Base-by-base conservation (phyloP, 1,140 invertebrate species). In the Mactra quadrangularis region DNA sequence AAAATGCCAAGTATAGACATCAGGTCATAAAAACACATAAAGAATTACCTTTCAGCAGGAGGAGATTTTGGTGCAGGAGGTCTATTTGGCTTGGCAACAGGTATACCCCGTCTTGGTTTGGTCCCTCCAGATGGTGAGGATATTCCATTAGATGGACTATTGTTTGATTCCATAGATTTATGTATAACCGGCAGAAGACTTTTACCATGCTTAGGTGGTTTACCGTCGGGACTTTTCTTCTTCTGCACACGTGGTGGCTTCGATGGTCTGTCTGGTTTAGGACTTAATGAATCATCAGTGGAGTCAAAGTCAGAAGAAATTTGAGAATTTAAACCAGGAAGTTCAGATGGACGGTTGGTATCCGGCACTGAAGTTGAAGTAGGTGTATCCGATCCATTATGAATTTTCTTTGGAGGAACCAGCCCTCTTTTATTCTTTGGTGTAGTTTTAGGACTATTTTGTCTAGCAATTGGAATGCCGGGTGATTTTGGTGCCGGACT, bases 31-130 rank as follows among this genome's bases (percentile, higher is more conserved):
- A n/a, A n/a, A n/a, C n/a, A n/a, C n/a, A n/a, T n/a, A n/a, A n/a
- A n/a, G n/a, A n/a, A 27, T 27, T 74, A 59, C 53, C 53, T 31
- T 31, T 70, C 77, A 70, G 47, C 52, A 50, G 64, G 50, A 22
- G 64, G 41, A 31, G 64, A 31, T 17, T 78, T 64, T 29, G 75
- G 47, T 25, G 27, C 35, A 22, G 64, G 52, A 19, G 53, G 66
- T 47, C 55, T 33, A 17, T 31, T 25, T 41, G 64, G 38, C 33
- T 81, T 81, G 15, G 77, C 77, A 27, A 71, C 66, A 25, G 77
- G 77, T 25, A 81, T 81, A 45, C 77, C 77, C 19, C 77, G 19
- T 57, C 71, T 81, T 59, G 52, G 64, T 33, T 81, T 81, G 64
- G 60, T 60, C 41, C 77, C 77, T 41, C 64, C 25, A 29, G 50